A percentile compares a stretch with the other conserved stretches of the same genome.
Evolutionary conservation across 1,140 invertebrate genomes (phyloP).

Genomic region (Anastatus disparis): DNA sequence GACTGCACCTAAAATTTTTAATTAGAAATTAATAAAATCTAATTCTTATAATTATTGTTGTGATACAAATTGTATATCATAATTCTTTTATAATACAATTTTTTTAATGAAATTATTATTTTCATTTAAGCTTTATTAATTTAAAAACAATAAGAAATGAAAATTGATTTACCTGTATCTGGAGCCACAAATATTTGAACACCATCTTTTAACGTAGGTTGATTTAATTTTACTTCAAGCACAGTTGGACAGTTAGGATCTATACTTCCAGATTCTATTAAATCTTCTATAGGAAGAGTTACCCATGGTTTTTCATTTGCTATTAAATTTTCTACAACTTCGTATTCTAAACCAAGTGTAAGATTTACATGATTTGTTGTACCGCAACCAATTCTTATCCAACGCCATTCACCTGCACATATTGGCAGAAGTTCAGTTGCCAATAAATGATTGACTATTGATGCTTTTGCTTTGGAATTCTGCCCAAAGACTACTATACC

Average conservation of each 20-base stretch:
- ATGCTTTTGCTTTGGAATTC: conserved; percentile 75
- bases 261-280: conserved; percentile 70
- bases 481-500: conserved; percentile 78
- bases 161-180: conserved; percentile 54
- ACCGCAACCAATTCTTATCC: conserved; percentile 81
- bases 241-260: conserved; percentile 73
- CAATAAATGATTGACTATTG: conserved; percentile 79
- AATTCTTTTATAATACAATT: too few species aligned
- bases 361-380: conserved; percentile 74
- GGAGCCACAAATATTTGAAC: conserved; percentile 79
- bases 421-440: conserved; percentile 73
- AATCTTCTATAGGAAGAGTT: conserved; percentile 73
- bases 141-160: not conserved
- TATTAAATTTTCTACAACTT: conserved; percentile 76
- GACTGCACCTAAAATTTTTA: conserved; percentile 50
- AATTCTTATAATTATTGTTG: too few species aligned
- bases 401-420: conserved; percentile 71
- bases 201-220: conserved; percentile 77
- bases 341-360: conserved; percentile 79
- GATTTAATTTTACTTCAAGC: conserved; percentile 80
- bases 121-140: not conserved
- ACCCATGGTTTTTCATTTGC: conserved; percentile 71
- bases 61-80: too few species aligned
- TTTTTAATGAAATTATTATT: not conserved
- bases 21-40: too few species aligned